Base-by-base conservation (phyloP, 2,113 vertebrate genomes). In the Tychaedon coryphoeus region DNA sequence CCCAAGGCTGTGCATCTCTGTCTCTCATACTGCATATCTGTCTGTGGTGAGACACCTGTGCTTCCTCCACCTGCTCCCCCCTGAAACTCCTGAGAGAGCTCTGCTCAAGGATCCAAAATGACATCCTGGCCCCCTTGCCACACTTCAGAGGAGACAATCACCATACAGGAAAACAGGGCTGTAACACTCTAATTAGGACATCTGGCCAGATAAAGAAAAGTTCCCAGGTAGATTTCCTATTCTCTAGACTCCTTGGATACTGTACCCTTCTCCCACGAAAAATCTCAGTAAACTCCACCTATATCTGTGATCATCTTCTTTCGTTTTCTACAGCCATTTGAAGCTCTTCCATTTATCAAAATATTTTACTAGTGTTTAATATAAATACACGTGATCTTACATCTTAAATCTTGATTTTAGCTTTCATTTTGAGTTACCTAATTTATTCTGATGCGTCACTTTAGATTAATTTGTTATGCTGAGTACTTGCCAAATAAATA, bases 401-500 rank as follows among this genome's bases (percentile, higher is more conserved):
- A 28, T 78, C 65, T 84, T 97, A 74, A 93, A 91, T 95, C 85
- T 95, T 88, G 60, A 95, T 95, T 93, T 93, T 19, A 10, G 57
- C 50, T 91, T 94, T 93, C 85, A 82, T 80, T 96, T 88, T 66
- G 61, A 76, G 25, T 78, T 91, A 53, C 74, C n/a, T 90, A 34
- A 43, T 91, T 96, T 77, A 88, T 86, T 94, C 90, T 86, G 53
- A 71, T 77, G 23, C 78, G 79, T 71, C 88, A 90, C 14, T 90
- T 86, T 19, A 86, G 64, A 95, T 95, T 93, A 95, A 95, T 94
- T 96, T 86, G 71, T 94, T 93, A 93, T 96, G 78, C 60, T 94
- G 96, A 95, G 69, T 53, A 80, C 43, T 92, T 94, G 66, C 71
- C 90, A 96, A 93, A 97, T 93, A 96, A 97, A 94, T 94, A 93